Conservation (phyloP, 92 coral and sea anemone genomes). For the Pocillopora grandis region DNA sequence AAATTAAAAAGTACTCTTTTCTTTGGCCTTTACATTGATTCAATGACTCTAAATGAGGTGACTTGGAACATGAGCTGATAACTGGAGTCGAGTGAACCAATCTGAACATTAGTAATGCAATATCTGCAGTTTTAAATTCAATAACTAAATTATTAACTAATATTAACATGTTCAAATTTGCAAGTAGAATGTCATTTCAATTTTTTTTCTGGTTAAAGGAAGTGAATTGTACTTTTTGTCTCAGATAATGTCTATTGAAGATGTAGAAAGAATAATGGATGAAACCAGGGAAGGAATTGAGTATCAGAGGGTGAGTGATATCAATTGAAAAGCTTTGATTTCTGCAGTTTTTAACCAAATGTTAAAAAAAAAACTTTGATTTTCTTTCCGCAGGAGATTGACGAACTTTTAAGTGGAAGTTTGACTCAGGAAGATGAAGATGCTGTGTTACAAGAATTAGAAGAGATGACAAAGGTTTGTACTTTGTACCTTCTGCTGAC, state of each 20-base stretch:
- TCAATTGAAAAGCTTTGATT: not conserved
- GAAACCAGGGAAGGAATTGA: constrained; percentile 95
- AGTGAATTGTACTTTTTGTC: not conserved
- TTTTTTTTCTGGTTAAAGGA: no score
- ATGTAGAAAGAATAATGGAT: constrained; percentile 98
- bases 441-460: constrained; percentile 93
- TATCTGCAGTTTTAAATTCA: no score
- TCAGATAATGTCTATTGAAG: constrained; percentile 96
- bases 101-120: no score
- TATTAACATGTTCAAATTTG: no score
- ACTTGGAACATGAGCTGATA: no score
- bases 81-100: no score
- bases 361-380: not conserved
- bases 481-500: not conserved
- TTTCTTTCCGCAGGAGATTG: constrained; percentile 77
- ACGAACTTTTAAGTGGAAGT: constrained; percentile 90
- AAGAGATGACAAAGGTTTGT: constrained; percentile 79
- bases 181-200: no score
- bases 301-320: constrained; percentile 79
- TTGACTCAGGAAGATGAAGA: constrained; percentile 95
- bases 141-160: no score
- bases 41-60: no score
- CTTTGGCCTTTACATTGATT: not conserved
- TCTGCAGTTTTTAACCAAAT: not conserved
- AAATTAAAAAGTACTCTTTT: not conserved